These are phyloP conservation scores for Acipenser ruthenus DNA, from an alignment of 2,797 vertebrate species.

Conservation along the genomic window DNA sequence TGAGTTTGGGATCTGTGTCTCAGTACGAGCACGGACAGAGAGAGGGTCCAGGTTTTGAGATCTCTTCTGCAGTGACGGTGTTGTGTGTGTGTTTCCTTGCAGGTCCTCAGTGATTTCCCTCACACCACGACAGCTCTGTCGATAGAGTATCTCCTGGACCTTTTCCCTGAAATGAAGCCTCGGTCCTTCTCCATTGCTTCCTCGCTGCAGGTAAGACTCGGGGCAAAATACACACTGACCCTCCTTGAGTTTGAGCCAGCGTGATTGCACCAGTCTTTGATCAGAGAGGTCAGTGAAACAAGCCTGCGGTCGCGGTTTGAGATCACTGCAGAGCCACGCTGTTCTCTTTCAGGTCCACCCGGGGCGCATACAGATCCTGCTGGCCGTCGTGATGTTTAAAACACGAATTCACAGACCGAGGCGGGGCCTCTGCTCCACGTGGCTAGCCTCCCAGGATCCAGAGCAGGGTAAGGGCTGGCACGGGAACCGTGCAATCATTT, in stretches of 20 bases:
- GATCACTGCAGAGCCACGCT: not conserved
- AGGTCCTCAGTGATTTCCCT: slow-evolving; percentile 85
- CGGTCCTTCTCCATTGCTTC: slow-evolving; percentile 90
- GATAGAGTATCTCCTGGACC: slow-evolving; percentile 74
- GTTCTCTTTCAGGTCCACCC: slow-evolving; percentile 59
- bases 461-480: slow-evolving; percentile 66
- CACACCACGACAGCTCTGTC: slow-evolving; percentile 65
- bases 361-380: slow-evolving; percentile 69
- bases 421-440: slow-evolving; percentile 81
- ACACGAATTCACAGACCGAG: slow-evolving; percentile 71
- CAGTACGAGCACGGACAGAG: not conserved
- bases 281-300: not conserved
- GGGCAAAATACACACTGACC: not conserved
- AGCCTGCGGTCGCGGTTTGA: not conserved
- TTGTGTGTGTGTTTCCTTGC: slow-evolving; percentile 5
- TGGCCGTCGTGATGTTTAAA: slow-evolving; percentile 83
- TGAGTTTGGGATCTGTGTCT: not conserved
- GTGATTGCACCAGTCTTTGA: not conserved
- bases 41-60: not conserved
- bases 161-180: slow-evolving; percentile 82
- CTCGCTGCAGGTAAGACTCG: slow-evolving; percentile 64
- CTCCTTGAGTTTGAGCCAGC: not conserved
- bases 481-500: too few relatives aligned
- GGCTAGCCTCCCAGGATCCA: slow-evolving; percentile 82
- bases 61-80: not conserved